Conservation (phyloP, 2,888 invertebrate species). For the Pristionchus japonicus region DNA sequence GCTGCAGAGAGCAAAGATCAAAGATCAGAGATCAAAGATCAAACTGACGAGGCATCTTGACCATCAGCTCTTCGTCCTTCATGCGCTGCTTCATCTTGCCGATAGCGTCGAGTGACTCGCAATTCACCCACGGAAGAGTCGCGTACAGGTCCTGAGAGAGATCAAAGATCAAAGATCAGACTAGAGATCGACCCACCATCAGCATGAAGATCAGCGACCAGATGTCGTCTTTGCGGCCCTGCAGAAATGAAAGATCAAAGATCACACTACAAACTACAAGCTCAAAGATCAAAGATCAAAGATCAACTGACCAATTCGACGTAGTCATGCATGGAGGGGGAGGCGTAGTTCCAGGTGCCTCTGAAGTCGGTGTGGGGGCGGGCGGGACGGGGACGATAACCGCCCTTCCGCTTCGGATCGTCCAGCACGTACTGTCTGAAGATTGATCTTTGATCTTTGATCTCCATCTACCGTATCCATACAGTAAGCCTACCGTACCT, state of each 20-base stretch:
- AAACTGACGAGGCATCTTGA: constrained; percentile 50
- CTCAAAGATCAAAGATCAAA: background rate
- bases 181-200: background rate
- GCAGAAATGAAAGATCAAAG: background rate
- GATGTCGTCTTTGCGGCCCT: constrained; percentile 48
- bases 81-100: constrained; percentile 49
- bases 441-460: constrained; percentile 3
- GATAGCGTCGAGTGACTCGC: constrained; percentile 41
- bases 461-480: background rate
- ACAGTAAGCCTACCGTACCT: background rate
- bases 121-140: background rate
- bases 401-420: background rate
- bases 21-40: background rate
- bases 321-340: constrained; percentile 53
- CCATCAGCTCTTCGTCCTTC: constrained; percentile 51
- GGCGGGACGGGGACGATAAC: background rate
- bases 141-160: background rate
- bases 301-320: constrained; percentile 48
- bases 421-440: background rate
- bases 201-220: constrained; percentile 23
- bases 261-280: too few species aligned
- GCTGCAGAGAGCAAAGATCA: constrained; percentile 43
- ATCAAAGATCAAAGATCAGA: background rate
- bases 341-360: constrained; percentile 56
- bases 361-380: constrained; percentile 55